Evolutionary conservation across 1,140 invertebrate genomes (phyloP).

Genomic region (Reticulitermes speratus): DNA sequence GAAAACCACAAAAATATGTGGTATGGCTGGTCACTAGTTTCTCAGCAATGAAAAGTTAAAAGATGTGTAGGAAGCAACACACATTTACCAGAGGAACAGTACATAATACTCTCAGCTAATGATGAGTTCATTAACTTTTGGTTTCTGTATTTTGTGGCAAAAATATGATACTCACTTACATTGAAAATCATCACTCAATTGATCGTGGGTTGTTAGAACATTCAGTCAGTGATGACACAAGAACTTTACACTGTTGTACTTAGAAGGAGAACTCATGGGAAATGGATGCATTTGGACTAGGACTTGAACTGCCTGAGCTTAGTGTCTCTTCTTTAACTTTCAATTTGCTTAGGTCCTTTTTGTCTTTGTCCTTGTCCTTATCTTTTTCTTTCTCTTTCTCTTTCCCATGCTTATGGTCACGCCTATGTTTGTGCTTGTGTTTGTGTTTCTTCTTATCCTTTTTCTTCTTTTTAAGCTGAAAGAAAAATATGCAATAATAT

Average conservation of each 20-base stretch:
- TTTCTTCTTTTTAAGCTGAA: conserved; percentile 73
- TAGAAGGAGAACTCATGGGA: conserved; percentile 34
- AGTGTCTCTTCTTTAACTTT: conserved; percentile 59
- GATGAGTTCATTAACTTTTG: no score
- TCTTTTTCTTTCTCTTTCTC: conserved; percentile 64
- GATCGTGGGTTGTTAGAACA: no score
- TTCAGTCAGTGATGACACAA: no score
- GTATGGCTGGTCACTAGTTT: no score
- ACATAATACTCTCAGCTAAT: no score
- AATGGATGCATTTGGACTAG: conserved; percentile 48
- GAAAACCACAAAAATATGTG: no score
- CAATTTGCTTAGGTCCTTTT: conserved; percentile 45
- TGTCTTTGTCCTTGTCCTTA: conserved; percentile 51
- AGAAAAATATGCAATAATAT: conserved; percentile 40
- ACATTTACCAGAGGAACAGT: no score
- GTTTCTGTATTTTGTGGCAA: no score
- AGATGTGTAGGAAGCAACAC: no score
- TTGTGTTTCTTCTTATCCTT: conserved; percentile 82
- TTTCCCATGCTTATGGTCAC: conserved; percentile 61
- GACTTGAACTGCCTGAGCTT: conserved; percentile 63
- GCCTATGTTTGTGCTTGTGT: conserved; percentile 73
- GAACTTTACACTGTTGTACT: background rate
- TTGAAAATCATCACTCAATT: no score
- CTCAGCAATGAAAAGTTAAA: no score
- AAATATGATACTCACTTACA: no score